Evolutionary conservation across 2,113 vertebrate genomes (phyloP).

Genomic region (Butastur rufipennis): DNA sequence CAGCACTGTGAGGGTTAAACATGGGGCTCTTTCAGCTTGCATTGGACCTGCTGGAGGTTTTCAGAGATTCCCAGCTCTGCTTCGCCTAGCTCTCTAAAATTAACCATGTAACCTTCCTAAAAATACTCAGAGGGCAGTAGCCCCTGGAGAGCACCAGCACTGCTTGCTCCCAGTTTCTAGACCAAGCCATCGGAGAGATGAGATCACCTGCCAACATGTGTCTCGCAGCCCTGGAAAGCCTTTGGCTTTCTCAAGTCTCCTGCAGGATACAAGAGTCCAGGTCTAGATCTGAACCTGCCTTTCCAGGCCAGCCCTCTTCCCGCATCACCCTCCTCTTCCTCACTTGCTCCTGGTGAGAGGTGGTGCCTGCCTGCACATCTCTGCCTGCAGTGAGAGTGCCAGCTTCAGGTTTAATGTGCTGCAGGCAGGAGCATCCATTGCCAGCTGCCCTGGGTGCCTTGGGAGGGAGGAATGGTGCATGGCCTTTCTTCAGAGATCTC

Average conservation of each 20-base stretch:
- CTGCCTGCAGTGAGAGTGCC: neutral
- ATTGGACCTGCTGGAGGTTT: neutral
- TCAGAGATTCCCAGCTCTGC: slow-evolving; percentile 24
- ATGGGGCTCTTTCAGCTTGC: neutral
- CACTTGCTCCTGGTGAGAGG: neutral
- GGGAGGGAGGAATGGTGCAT: neutral
- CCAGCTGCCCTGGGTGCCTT: neutral
- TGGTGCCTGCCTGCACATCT: neutral
- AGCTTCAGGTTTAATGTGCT: neutral
- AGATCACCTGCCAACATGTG: neutral
- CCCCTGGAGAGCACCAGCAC: neutral
- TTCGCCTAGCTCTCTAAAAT: slow-evolving; percentile 38
- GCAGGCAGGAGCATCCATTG: neutral
- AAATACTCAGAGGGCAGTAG: slow-evolving; percentile 55
- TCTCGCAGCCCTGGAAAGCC: neutral
- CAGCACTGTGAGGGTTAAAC: neutral
- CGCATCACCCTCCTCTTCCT: neutral
- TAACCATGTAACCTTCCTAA: slow-evolving; percentile 61
- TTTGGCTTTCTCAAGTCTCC: neutral
- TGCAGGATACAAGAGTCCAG: neutral
- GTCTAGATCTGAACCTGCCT: neutral
- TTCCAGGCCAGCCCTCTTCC: neutral
- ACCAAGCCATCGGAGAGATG: slow-evolving; percentile 44
- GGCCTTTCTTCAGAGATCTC: neutral
- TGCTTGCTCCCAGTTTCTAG: slow-evolving; percentile 25